Evolutionary conservation across 2,797 vertebrate genomes (phyloP), one percentile per base, ranked within the genome.

Genomic region (Propithecus deckenii): DNA sequence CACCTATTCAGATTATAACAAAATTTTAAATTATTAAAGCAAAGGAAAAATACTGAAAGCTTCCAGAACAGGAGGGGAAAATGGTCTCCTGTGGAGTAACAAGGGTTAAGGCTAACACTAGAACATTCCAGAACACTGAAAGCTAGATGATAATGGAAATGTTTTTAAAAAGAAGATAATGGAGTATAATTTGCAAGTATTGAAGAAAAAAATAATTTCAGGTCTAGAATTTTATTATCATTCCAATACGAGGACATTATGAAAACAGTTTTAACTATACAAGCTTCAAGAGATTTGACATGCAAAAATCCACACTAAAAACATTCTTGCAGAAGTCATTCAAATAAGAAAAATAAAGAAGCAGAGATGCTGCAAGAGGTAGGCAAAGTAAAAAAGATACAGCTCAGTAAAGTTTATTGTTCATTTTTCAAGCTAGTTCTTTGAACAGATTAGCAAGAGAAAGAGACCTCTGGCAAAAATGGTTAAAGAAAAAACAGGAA

Each of bases 181-280:
- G n/a, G 10, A 50, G 20, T 41, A 46, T 86, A 48, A 74, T 63
- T 74, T 89, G 86, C 63, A 76, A 84, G 30, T 35, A 87, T 28
- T 72, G 14, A 78, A 86, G 20, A 76, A 32, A 89, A 94, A 94
- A 55, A 28, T 76, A 86, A 65, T 85, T 92, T 74, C 30, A 84
- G 87, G 18, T 5, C 32, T 71, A 92, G 22, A 94, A 50, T 61
- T 57, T 67, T 78, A 22, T 65, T 94, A 83, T 80, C 30, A 61
- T 83, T 90, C 76, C 89, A 67, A 41, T 46, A 89, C 13, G 6
- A 95, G 48, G 2, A 2, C 20, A 79, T 83, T 67, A 74, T 57
- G 90, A 88, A 91, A 86, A 63, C n/a, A 80, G 52, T 65, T 94
- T 88, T 20, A 86, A 57, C 52, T 41, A 91, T 48, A 38, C 32